Evolutionary conservation across 2,113 vertebrate genomes (phyloP).

Genomic region (Polyodon spathula): DNA sequence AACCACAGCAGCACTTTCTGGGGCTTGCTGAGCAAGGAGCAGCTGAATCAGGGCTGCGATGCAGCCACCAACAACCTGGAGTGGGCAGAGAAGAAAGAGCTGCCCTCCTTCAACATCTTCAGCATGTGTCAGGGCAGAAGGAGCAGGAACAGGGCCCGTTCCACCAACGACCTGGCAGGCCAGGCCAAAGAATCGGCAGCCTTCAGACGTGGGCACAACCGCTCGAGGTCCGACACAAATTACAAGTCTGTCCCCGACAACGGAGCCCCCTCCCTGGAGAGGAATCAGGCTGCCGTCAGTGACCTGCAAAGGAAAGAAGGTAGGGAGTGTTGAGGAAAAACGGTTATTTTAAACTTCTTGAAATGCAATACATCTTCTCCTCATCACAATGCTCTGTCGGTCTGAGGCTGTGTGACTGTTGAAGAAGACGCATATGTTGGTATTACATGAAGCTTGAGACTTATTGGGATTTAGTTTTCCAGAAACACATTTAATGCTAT

Average conservation of each 20-base stretch:
- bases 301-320: conserved; percentile 71
- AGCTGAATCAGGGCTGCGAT: conserved; percentile 44
- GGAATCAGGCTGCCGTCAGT: conserved; percentile 57
- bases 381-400: neutral
- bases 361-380: neutral
- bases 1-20: conserved; percentile 63
- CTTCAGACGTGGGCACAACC: conserved; percentile 81
- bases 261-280: conserved; percentile 51
- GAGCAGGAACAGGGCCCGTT: conserved; percentile 69
- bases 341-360: neutral
- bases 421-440: too few relatives aligned
- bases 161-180: conserved; percentile 79
- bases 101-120: conserved; percentile 62
- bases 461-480: too few relatives aligned
- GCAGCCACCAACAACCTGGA: conserved; percentile 62
- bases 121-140: conserved; percentile 70
- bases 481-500: too few relatives aligned
- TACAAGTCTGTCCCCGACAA: conserved; percentile 55
- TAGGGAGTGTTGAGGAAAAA: conserved; percentile 37
- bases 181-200: conserved; percentile 60
- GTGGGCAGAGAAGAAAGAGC: conserved; percentile 66
- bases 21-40: conserved; percentile 72
- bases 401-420: too few relatives aligned
- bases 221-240: conserved; percentile 77
- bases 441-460: too few relatives aligned